Percentiles rank a stretch among this genome's conserved stretches.
phyloP scores from a whole-genome alignment of 2,797 vertebrate species.

The Alfaro cultratus region DNA sequence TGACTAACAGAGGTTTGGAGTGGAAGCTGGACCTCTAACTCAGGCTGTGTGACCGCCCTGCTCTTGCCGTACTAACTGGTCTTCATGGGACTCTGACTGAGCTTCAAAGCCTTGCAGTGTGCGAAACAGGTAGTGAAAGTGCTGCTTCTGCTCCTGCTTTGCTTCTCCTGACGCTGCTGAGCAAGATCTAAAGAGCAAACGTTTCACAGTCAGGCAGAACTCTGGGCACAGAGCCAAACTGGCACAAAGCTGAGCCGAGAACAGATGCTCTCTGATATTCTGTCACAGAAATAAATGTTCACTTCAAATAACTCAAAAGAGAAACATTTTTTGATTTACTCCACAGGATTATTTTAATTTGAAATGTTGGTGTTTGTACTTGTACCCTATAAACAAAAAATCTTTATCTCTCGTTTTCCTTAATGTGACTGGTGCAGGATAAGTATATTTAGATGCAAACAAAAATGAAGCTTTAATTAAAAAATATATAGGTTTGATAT shows the following conservation, averaged over 20 bases:
- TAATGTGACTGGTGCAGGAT: background rate
- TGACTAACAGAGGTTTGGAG: background rate
- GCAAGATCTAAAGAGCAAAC: slow-evolving; percentile 15
- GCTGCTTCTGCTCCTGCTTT: slow-evolving; percentile 8
- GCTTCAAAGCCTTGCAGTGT: slow-evolving; percentile 6
- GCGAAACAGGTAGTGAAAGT: slow-evolving; percentile 5
- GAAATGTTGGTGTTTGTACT: background rate
- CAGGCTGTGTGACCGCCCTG: background rate
- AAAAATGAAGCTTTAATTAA: background rate
- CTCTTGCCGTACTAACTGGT: slow-evolving; percentile 12
- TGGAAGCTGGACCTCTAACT: background rate
- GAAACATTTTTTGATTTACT: background rate
- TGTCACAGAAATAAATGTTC: background rate
- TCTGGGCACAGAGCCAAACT: slow-evolving; percentile 5
- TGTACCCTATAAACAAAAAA: background rate
- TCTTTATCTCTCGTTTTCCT: background rate
- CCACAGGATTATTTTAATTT: background rate
- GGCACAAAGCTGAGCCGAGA: slow-evolving; percentile 8
- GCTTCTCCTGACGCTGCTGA: slow-evolving; percentile 12
- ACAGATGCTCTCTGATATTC: background rate
- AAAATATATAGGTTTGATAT: background rate
- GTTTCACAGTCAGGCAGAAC: background rate
- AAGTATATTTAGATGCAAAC: background rate
- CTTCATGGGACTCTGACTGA: background rate
- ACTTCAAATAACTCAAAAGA: background rate